These are phyloP conservation scores for Phrynocephalus vlangalii DNA, from an alignment of 2,797 vertebrate species.

Conservation along the genomic window DNA sequence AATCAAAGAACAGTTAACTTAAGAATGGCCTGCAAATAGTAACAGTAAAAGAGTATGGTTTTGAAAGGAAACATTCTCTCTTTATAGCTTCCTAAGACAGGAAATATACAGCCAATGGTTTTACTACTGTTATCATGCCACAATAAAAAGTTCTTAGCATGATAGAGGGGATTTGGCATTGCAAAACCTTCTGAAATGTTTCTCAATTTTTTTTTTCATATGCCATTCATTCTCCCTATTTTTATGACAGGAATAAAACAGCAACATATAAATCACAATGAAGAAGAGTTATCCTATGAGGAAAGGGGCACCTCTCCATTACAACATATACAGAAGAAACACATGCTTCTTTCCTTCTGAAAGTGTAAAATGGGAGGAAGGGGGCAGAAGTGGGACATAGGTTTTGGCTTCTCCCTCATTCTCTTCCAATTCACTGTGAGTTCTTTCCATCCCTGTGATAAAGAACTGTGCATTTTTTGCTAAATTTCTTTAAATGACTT, in stretches of 20 bases:
- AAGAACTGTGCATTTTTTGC: no score
- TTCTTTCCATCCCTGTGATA: no score
- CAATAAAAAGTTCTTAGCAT: neutral
- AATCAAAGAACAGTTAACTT: conserved; percentile 14
- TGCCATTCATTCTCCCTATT: neutral
- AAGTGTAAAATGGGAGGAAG: neutral
- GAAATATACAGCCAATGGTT: conserved; percentile 1
- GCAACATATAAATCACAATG: neutral
- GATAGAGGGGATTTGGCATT: neutral
- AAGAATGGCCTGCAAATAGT: neutral
- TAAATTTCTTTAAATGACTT: neutral
- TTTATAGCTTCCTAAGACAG: neutral
- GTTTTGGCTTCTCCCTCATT: neutral
- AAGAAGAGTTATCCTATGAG: neutral
- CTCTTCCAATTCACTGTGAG: no score
- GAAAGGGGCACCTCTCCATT: neutral
- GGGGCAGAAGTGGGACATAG: neutral
- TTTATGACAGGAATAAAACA: conserved; percentile 2
- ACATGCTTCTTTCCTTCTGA: neutral
- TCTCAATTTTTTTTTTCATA: conserved; percentile 19
- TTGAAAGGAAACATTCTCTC: neutral
- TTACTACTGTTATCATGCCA: neutral
- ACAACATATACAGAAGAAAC: neutral
- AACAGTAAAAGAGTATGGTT: neutral
- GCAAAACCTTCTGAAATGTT: neutral